These are phyloP conservation scores for Falco novaeseelandiae DNA, from an alignment of 2,797 vertebrate genomes.

Conservation along the genomic window DNA sequence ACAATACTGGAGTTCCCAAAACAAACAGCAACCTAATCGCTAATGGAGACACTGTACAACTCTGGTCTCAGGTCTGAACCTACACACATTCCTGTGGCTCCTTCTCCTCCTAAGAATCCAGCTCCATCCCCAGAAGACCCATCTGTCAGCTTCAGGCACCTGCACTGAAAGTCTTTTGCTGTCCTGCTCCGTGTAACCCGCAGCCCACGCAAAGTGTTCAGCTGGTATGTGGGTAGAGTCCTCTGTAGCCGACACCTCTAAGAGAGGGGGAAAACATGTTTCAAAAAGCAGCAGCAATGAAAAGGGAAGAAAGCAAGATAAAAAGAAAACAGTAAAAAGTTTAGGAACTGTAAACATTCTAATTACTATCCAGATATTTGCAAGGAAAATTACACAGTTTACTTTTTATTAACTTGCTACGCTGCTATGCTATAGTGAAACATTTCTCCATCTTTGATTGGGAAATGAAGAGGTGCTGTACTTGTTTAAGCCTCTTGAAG, in stretches of 20 bases:
- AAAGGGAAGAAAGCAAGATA: background rate
- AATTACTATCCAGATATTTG: background rate
- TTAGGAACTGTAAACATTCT: background rate
- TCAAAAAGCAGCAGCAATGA: background rate
- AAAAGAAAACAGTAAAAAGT: background rate
- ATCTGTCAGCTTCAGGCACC: background rate
- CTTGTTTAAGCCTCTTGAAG: background rate
- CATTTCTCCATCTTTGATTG: background rate
- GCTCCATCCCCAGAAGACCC: background rate
- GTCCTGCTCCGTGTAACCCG: background rate
- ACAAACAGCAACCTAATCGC: background rate
- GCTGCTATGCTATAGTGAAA: background rate
- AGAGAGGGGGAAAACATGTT: background rate
- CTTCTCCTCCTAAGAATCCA: background rate
- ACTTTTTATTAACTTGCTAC: background rate
- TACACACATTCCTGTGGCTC: accelerated
- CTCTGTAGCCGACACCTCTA: background rate
- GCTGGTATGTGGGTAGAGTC: background rate
- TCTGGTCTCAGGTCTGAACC: background rate
- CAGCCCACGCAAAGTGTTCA: accelerated
- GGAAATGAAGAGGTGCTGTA: background rate
- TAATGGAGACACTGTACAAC: background rate
- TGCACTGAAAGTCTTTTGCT: background rate
- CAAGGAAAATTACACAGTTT: background rate
- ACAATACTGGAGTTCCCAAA: background rate